Base-by-base conservation (phyloP, 2,797 vertebrate genomes). In the Channa striata region DNA sequence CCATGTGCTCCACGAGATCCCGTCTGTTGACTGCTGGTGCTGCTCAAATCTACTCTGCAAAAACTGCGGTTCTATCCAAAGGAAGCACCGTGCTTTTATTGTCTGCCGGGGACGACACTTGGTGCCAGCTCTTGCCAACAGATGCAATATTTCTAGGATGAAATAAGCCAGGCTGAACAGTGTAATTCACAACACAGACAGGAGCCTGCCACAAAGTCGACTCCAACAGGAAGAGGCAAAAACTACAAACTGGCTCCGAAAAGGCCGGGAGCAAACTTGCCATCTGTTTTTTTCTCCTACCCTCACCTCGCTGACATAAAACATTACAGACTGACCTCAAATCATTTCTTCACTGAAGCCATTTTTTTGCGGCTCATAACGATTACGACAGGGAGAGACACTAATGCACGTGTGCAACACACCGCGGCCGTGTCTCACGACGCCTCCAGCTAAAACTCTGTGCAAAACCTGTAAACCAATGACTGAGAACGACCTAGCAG, bases 1-100 rank as follows among this genome's bases (percentile, higher is more conserved):
- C 59, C 49, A 58, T 54, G 34, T 52, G 43, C 47, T 56, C 39
- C 4, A 42, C 43, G 2, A 14, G 39, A 58, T 49, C 21, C 60
- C 58, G 30, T 74, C 49, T 71, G 52, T 6, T 25, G 20, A 49
- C 51, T 44, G 17, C 17, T 9, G 17, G 6, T 9, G 8, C 44
- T 16, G 17, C 58, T n/a, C 37, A 51, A 25, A 25, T 52, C 39
- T n/a, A 34, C 21, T 36, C 3, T 49, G 25, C 12, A 23, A 16
- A 33, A 20, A 20, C 0, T 37, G 6, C 8, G 3, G 39, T 30
- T 30, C 4, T 30, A 30, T 30, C 25, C 25, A 30, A 30, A 30
- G 4, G 4, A 30, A 30, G 25, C 25, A 30, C 4, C 25, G 25
- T 30, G 25, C 25, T 30, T 30, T 30, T 30, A 30, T 30, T 6